Conservation (phyloP, 2,888 invertebrate species). For the Eupeodes latifasciatus region DNA sequence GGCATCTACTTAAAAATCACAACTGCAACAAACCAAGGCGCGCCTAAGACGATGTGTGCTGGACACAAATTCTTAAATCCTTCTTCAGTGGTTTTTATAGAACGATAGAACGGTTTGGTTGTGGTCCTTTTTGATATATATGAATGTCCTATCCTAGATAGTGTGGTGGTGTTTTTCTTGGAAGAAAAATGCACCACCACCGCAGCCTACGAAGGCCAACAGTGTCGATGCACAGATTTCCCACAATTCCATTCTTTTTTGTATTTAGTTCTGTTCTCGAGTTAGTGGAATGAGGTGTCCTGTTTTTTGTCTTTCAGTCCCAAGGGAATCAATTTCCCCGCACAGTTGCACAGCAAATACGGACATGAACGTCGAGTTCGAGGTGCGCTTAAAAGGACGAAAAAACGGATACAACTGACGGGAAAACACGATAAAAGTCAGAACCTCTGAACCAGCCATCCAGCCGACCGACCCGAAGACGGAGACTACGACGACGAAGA, state of each 20-base stretch:
- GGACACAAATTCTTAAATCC: constrained; percentile 75
- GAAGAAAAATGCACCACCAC: constrained; percentile 36
- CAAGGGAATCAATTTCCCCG: constrained; percentile 74
- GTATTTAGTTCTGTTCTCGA: too few relatives aligned
- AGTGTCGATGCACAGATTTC: constrained; percentile 70
- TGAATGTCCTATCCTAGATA: not conserved
- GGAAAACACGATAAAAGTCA: constrained; percentile 76
- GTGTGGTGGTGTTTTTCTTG: constrained; percentile 29
- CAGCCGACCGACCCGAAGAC: constrained; percentile 28
- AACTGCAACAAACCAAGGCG: constrained; percentile 69
- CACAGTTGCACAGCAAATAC: constrained; percentile 73
- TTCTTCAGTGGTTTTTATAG: constrained; percentile 43
- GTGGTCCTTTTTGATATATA: not conserved
- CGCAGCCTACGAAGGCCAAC: constrained; percentile 35
- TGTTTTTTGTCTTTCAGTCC: constrained; percentile 52
- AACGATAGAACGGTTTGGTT: not conserved
- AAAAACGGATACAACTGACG: constrained; percentile 71
- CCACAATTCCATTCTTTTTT: not conserved
- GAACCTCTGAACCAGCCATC: constrained; percentile 62
- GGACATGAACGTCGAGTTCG: constrained; percentile 58
- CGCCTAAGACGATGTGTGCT: constrained; percentile 75
- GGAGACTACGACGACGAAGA: constrained; percentile 18
- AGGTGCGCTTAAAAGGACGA: constrained; percentile 42
- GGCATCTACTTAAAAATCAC: constrained; percentile 72
- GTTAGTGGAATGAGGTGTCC: not conserved